These are phyloP conservation scores for Trematomus loennbergii DNA, from an alignment of 2,113 vertebrate species.

Conservation along the genomic window DNA sequence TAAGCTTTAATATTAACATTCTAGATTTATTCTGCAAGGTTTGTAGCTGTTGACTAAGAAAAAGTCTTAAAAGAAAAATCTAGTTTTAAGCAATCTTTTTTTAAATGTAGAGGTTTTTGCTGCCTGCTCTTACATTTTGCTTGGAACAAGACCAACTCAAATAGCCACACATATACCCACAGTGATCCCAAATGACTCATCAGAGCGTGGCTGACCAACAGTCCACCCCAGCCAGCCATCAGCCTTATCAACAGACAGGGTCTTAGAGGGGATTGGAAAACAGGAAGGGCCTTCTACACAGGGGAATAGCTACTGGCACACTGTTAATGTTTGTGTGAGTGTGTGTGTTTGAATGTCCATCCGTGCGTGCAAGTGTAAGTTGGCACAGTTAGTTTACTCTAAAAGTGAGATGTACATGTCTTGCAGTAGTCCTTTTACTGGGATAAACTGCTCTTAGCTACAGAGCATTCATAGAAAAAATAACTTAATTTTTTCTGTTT, in stretches of 20 bases:
- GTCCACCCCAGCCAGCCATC: constrained; percentile 37
- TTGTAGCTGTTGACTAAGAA: not conserved
- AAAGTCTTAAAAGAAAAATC: no score
- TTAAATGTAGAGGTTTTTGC: no score
- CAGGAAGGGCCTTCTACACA: constrained; percentile 67
- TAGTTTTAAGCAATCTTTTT: no score
- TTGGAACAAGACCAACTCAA: constrained; percentile 3
- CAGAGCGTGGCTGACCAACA: constrained; percentile 48
- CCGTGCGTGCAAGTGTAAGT: not conserved
- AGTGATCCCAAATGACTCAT: constrained; percentile 61
- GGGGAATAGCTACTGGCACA: constrained; percentile 30
- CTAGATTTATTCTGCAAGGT: not conserved
- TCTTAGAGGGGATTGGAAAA: constrained; percentile 74
- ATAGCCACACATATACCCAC: constrained; percentile 16
- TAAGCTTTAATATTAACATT: not conserved
- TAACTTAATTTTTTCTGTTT: not conserved
- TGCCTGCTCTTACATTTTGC: not conserved
- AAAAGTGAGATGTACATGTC: constrained; percentile 3
- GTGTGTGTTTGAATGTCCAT: not conserved
- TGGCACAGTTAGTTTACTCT: not conserved
- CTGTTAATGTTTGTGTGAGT: constrained; percentile 39
- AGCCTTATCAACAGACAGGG: constrained; percentile 72
- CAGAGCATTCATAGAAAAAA: constrained; percentile 19
- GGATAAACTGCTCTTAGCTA: not conserved
- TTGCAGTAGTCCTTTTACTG: constrained; percentile 4